phyloP scores from a whole-genome alignment of 2,113 vertebrate genomes.

The Aplodontia rufa region DNA sequence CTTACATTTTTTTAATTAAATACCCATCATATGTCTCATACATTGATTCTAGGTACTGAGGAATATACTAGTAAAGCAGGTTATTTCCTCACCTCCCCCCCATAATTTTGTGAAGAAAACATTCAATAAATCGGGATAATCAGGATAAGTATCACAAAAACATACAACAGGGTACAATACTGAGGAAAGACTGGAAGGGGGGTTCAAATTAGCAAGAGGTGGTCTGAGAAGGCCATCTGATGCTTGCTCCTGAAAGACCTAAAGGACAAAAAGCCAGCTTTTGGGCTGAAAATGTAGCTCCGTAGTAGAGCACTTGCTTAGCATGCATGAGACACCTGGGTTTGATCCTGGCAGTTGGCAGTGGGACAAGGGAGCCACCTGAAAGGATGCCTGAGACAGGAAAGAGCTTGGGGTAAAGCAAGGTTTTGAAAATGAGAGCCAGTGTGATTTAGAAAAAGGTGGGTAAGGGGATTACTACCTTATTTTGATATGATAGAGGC shows the following conservation, averaged over 20 bases:
- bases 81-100: neutral
- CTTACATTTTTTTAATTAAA: neutral
- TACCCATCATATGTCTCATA: neutral
- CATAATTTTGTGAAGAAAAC: neutral
- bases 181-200: neutral
- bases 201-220: neutral
- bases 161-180: neutral
- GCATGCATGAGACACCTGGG: no score
- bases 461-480: neutral
- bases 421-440: neutral
- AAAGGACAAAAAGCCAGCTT: neutral
- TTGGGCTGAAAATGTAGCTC: no score
- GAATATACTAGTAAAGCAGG: neutral
- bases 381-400: neutral
- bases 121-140: neutral
- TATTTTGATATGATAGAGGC: neutral
- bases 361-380: no score
- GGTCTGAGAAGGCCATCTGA: neutral
- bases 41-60: neutral
- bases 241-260: neutral
- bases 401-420: neutral
- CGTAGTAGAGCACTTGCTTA: no score
- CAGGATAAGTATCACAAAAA: neutral
- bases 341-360: no score
- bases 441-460: neutral